A percentile compares a stretch with the other conserved stretches of the same genome.
phyloP scores from a whole-genome alignment of 2,113 vertebrate genomes.

The Plestiodon gilberti region DNA sequence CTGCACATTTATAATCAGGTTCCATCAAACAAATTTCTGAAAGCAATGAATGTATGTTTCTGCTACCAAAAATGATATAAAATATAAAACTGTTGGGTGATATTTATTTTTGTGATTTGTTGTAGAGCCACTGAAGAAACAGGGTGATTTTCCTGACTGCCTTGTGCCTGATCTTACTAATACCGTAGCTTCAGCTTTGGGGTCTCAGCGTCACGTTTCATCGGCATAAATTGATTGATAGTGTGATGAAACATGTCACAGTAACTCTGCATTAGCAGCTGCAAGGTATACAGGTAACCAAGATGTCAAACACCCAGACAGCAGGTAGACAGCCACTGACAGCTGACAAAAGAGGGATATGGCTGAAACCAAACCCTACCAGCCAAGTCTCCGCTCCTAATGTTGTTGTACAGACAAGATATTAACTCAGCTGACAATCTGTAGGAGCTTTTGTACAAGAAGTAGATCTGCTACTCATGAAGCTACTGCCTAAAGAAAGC shows the following conservation, averaged over 20 bases:
- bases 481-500: neutral
- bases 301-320: neutral
- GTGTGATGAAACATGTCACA: neutral
- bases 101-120: conserved; percentile 7
- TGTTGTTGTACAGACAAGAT: neutral
- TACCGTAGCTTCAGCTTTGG: neutral
- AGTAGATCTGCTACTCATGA: neutral
- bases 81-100: conserved; percentile 13
- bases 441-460: conserved; percentile 12
- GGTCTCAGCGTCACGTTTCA: neutral
- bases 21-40: neutral
- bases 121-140: neutral
- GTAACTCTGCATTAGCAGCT: neutral
- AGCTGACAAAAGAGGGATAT: conserved; percentile 13
- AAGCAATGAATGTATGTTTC: neutral
- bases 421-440: neutral
- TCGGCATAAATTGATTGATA: conserved; percentile 26
- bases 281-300: neutral
- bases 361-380: neutral
- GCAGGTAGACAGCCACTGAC: neutral
- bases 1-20: conserved; percentile 6
- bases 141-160: neutral
- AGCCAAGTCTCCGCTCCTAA: neutral
- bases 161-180: conserved; percentile 16
- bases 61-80: conserved; percentile 9